Percentiles rank a stretch among this genome's conserved stretches.
Evolutionary conservation across 2,113 vertebrate genomes (phyloP).

Genomic region (Phoxinus phoxinus): DNA sequence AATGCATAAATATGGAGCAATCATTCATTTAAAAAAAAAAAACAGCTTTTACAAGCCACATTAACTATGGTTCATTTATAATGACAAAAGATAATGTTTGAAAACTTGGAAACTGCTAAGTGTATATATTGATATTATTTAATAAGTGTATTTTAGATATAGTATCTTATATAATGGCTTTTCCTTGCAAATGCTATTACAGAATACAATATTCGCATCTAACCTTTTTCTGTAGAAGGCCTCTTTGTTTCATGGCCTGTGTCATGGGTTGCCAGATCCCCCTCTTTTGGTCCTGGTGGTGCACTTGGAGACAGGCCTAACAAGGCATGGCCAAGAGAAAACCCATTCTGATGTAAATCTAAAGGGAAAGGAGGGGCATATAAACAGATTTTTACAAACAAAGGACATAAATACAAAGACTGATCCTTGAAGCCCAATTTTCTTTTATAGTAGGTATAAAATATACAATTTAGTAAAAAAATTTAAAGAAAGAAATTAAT

Average conservation of each 20-base stretch:
- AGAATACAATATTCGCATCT: conserved; percentile 23
- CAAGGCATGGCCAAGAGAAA: conserved; percentile 88
- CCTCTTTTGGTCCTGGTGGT: conserved; percentile 85
- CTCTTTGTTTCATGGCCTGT: conserved; percentile 89
- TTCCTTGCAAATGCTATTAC: neutral
- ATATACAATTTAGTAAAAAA: neutral
- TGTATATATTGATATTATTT: neutral
- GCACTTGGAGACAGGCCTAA: conserved; percentile 90
- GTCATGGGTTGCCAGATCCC: conserved; percentile 87
- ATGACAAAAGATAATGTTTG: neutral
- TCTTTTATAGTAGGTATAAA: neutral
- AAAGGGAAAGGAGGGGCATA: conserved; percentile 42
- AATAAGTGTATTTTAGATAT: neutral
- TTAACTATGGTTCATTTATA: neutral
- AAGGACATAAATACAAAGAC: neutral
- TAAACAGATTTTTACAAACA: conserved; percentile 14
- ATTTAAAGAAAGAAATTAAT: too few species aligned
- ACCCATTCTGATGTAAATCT: conserved; percentile 89
- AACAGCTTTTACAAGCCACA: neutral
- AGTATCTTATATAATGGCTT: neutral
- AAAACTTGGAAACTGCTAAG: neutral
- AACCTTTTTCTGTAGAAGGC: conserved; percentile 91
- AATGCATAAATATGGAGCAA: neutral
- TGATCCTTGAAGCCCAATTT: neutral
- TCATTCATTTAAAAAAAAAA: neutral